These are phyloP conservation scores for Lagenorhynchus albirostris DNA, from an alignment of 2,113 vertebrate species.

Conservation along the genomic window DNA sequence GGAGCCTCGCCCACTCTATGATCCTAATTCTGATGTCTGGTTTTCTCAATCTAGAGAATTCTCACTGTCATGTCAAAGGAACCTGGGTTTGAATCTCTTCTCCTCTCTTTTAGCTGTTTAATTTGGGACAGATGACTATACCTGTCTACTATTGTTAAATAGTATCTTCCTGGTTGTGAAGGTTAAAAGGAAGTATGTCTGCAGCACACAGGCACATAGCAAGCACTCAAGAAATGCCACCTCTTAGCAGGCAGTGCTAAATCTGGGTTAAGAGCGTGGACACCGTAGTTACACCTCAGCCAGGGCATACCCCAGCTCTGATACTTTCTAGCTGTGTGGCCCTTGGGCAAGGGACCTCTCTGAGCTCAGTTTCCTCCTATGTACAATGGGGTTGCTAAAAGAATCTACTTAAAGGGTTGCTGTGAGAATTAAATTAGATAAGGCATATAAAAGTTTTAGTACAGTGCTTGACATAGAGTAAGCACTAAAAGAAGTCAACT, in stretches of 20 bases:
- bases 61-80: background rate
- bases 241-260: background rate
- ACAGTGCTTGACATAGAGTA: background rate
- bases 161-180: background rate
- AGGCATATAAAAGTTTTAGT: background rate
- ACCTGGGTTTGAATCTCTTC: background rate
- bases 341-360: background rate
- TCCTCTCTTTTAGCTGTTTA: background rate
- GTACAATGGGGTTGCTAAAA: background rate
- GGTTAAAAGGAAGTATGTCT: background rate
- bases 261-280: background rate
- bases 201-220: background rate
- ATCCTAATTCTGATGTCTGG: background rate
- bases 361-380: background rate
- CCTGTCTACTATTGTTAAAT: background rate
- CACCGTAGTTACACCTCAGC: background rate
- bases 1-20: fast-evolving
- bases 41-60: background rate
- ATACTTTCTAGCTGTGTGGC: background rate
- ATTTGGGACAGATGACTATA: background rate
- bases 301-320: background rate
- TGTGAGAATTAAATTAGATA: background rate
- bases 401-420: background rate
- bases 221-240: background rate
- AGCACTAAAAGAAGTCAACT: background rate